phyloP scores from a whole-genome alignment of 2,113 vertebrate species.

The Callipepla squamata region DNA sequence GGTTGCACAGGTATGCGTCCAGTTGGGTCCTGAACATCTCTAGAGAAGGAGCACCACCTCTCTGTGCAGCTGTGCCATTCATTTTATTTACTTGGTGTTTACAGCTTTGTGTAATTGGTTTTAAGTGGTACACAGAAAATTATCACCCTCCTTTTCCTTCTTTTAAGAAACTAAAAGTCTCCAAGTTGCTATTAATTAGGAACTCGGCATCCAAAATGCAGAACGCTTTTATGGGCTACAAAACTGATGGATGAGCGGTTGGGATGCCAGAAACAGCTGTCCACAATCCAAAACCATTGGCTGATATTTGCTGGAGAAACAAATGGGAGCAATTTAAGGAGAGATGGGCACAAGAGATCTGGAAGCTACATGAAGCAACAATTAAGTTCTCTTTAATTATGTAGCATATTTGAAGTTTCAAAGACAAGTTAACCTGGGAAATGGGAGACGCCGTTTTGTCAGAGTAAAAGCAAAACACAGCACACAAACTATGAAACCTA shows the following conservation, averaged over 20 bases:
- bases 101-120: background rate
- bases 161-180: background rate
- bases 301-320: background rate
- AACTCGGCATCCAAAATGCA: background rate
- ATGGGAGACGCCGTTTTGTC: background rate
- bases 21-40: too few relatives aligned
- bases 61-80: too few relatives aligned
- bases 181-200: background rate
- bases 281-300: background rate
- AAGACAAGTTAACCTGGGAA: background rate
- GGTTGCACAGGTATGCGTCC: too few relatives aligned
- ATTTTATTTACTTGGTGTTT: background rate
- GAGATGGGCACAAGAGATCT: background rate
- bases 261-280: background rate
- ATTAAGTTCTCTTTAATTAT: background rate
- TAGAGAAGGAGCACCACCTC: too few relatives aligned
- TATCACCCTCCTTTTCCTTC: accelerated
- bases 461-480: background rate
- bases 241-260: background rate
- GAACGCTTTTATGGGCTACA: background rate
- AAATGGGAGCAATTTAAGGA: background rate
- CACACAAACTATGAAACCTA: background rate
- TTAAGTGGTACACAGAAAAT: background rate
- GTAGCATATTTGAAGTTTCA: background rate
- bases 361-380: background rate